A percentile compares a stretch with the other conserved stretches of the same genome.
Evolutionary conservation across 2,888 invertebrate species (phyloP).

Genomic region (Ormyrus rosae): DNA sequence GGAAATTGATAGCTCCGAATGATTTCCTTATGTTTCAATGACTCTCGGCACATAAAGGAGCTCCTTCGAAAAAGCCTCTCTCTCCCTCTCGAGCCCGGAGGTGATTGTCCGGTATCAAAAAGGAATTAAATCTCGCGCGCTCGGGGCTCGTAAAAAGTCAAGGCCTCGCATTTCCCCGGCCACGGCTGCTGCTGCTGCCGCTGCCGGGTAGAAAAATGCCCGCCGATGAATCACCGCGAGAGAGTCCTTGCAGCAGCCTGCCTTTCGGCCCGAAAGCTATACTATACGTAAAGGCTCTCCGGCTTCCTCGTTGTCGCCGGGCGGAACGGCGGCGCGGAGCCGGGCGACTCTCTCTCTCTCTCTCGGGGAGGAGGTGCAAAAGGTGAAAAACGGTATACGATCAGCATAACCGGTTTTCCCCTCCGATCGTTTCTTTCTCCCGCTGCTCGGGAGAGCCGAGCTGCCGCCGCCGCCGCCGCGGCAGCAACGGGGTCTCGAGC

Average conservation of each 20-base stretch:
- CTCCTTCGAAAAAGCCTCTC: too few species aligned
- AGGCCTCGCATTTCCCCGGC: background rate
- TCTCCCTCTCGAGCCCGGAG: background rate
- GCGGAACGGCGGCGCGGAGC: constrained; percentile 9
- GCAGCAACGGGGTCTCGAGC: constrained; percentile 21
- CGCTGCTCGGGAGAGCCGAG: background rate
- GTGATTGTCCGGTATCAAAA: constrained; percentile 11
- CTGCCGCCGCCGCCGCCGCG: background rate
- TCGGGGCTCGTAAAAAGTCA: constrained; percentile 22
- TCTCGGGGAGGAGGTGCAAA: constrained; percentile 64
- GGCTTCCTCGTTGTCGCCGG: constrained; percentile 44
- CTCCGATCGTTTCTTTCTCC: constrained; percentile 37
- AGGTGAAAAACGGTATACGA: constrained; percentile 71
- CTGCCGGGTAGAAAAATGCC: background rate
- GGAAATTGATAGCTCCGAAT: too few species aligned
- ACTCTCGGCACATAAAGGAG: too few species aligned
- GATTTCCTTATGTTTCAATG: too few species aligned
- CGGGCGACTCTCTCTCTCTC: constrained; percentile 15
- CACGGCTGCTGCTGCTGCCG: background rate
- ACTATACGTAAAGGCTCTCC: constrained; percentile 3
- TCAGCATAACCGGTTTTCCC: constrained; percentile 70
- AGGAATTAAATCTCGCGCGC: background rate
- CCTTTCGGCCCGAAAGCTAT: background rate
- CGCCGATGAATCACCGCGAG: constrained; percentile 10
- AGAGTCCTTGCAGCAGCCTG: background rate